These are phyloP conservation scores for Galerucella nymphaeae DNA, from an alignment of 2,888 invertebrate species.

Conservation along the genomic window DNA sequence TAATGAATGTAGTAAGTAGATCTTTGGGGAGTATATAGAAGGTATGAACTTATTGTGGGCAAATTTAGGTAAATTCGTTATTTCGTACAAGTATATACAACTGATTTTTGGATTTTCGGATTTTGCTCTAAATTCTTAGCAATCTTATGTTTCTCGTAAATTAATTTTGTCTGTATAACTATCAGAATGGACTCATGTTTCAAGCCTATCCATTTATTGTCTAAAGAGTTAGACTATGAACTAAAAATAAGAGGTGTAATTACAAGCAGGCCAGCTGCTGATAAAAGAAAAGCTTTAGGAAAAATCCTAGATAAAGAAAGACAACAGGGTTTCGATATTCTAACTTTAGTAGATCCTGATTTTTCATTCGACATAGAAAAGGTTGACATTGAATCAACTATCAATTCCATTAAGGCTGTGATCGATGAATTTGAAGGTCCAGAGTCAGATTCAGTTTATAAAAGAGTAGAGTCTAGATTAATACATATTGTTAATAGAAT, in stretches of 20 bases:
- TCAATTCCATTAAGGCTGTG: not conserved
- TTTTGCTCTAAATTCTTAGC: no score
- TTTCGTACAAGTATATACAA: no score
- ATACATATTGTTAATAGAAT: not conserved
- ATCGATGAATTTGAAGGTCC: slow-evolving; percentile 13
- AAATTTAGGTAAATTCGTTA: no score
- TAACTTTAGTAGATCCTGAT: slow-evolving; percentile 1
- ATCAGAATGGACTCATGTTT: not conserved
- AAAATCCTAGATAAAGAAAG: slow-evolving; percentile 9
- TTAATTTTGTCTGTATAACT: not conserved
- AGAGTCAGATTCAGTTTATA: not conserved
- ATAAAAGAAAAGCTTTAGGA: not conserved
- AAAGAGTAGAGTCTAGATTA: not conserved
- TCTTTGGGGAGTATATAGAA: no score
- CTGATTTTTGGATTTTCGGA: no score
- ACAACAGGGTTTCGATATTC: slow-evolving; percentile 6
- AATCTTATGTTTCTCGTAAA: no score
- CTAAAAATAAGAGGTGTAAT: slow-evolving; percentile 1
- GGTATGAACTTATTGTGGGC: no score
- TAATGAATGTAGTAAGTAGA: no score
- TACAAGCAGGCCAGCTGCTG: not conserved
- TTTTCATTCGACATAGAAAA: not conserved
- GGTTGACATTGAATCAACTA: not conserved
- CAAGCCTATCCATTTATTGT: slow-evolving; percentile 2
- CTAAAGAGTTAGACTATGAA: slow-evolving; percentile 8